Base-by-base conservation (phyloP, 2,113 vertebrate genomes). In the Periophthalmus modestus region DNA sequence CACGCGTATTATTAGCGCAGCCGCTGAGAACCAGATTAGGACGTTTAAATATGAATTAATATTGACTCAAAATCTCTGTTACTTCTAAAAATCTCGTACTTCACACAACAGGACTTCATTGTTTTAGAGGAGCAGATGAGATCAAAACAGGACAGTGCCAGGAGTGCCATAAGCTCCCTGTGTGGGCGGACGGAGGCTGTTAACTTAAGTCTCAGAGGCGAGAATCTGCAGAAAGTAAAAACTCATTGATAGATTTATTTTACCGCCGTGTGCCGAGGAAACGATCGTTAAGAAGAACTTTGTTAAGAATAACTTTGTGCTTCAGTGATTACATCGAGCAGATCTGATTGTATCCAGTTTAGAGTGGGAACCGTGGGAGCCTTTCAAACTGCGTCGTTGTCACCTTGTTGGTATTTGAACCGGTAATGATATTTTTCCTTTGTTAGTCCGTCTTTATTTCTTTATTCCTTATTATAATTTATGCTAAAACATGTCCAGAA, bases 161-260 rank as follows among this genome's bases (percentile, higher is more conserved):
- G 79, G 69, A 71, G 79, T 76, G 71, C 76, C 80, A 76, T 48
- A 65, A 63, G 69, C 81, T 80, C 77, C 69, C 36, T 65, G 4
- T 19, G 71, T 85, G 83, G 78, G 85, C 14, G 70, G 66, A 70
- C 34, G 63, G 78, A 72, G 66, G 71, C 68, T 67, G 69, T 83
- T 74, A 84, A 82, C 74, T 74, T 69, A 71, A 57, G 52, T 55
- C 78, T 62, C 16, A 52, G 24, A 39, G 52, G 3, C 59, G 14
- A 5, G 67, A 70, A 72, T 82, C 76, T 76, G 58, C 68, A 76
- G 66, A 62, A 36, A 78, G 71, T 54, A n/a, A 77, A 62, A 77
- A 62, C 48, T 81, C 61, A 34, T 63, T 68, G 58, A 80, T 82
- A 52, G 70, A 55, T 55, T 66, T 16, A 72, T 79, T 82, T 86